Evolutionary conservation across 2,888 invertebrate genomes (phyloP).

Genomic region (Cecidostiba fungosa): DNA sequence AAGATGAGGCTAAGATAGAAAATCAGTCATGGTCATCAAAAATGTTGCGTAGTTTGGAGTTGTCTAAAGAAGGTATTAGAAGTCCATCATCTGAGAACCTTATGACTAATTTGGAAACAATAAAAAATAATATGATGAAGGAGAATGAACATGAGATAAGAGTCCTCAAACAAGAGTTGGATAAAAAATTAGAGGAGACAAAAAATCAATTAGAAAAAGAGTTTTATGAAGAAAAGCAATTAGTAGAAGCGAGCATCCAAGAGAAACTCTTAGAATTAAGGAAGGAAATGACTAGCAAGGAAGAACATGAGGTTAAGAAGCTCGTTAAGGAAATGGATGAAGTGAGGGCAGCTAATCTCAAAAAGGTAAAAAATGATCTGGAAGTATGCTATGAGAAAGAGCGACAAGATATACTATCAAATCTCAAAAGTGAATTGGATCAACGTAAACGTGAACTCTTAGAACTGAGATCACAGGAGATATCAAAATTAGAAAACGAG

Average conservation of each 20-base stretch:
- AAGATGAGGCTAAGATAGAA: background rate
- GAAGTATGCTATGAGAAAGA: slow-evolving; percentile 78
- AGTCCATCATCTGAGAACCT: slow-evolving; percentile 71
- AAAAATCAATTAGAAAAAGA: slow-evolving; percentile 78
- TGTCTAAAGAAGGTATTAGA: slow-evolving; percentile 36
- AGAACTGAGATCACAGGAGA: slow-evolving; percentile 80
- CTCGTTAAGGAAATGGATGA: slow-evolving; percentile 75
- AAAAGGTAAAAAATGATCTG: slow-evolving; percentile 74
- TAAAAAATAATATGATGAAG: slow-evolving; percentile 71
- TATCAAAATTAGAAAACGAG: slow-evolving; percentile 82
- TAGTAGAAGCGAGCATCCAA: slow-evolving; percentile 80
- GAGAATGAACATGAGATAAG: slow-evolving; percentile 80
- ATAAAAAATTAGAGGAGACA: slow-evolving; percentile 79
- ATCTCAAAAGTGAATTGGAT: slow-evolving; percentile 81
- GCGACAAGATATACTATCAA: slow-evolving; percentile 78
- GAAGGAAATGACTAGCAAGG: slow-evolving; percentile 80
- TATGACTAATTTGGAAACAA: slow-evolving; percentile 81
- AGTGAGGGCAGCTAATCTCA: slow-evolving; percentile 72
- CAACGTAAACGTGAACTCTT: slow-evolving; percentile 80
- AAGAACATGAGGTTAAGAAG: slow-evolving; percentile 73
- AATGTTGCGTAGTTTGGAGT: slow-evolving; percentile 41
- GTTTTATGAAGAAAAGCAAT: slow-evolving; percentile 79
- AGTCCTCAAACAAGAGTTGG: slow-evolving; percentile 82
- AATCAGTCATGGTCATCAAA: slow-evolving; percentile 41
- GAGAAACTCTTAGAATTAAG: slow-evolving; percentile 80